These are phyloP conservation scores for Gila orcuttii DNA, from an alignment of 2,113 vertebrate species.

Conservation along the genomic window DNA sequence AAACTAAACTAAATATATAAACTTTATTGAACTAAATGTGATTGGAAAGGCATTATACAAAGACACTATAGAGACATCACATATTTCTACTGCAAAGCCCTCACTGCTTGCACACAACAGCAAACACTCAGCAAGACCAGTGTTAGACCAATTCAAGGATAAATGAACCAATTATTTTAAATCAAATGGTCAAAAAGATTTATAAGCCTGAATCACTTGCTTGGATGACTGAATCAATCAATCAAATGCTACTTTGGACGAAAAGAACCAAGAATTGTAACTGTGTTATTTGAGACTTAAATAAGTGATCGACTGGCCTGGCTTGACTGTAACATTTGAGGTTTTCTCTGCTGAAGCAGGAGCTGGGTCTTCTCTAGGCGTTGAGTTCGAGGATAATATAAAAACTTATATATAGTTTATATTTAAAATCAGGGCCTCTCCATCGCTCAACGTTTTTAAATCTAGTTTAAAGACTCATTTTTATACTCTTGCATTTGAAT, in stretches of 20 bases:
- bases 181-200: neutral
- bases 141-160: neutral
- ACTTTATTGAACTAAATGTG: neutral
- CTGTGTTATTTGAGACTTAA: neutral
- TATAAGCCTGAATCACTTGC: neutral
- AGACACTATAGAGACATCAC: neutral
- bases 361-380: conserved; percentile 40
- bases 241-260: neutral
- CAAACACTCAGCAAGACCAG: neutral
- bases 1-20: too few species aligned
- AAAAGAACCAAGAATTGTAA: neutral
- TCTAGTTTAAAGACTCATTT: too few species aligned
- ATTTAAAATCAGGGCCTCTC: too few species aligned
- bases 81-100: neutral
- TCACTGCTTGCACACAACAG: neutral
- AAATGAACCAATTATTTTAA: neutral
- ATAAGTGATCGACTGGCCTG: conserved; percentile 74
- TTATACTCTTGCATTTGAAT: too few species aligned
- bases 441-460: too few species aligned
- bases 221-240: neutral
- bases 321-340: conserved; percentile 71
- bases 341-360: conserved; percentile 44
- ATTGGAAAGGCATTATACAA: neutral
- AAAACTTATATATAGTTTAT: too few species aligned
- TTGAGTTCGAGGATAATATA: conserved; percentile 11